Conservation (phyloP, 2,113 vertebrate species). For the Suricata suricatta region DNA sequence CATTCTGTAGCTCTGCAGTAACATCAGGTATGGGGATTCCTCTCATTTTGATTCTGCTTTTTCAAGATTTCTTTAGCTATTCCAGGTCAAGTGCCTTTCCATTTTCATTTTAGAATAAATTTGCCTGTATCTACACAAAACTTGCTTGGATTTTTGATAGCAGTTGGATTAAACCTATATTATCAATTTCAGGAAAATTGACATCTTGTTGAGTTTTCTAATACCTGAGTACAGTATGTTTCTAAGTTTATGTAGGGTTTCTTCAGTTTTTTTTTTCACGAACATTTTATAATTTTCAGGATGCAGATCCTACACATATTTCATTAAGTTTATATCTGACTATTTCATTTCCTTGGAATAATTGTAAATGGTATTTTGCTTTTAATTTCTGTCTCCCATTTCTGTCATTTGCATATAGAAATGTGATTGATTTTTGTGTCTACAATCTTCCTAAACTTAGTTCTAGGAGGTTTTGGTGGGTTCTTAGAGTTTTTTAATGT, state of each 20-base stretch:
- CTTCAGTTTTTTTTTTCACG: not conserved
- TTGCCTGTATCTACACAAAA: not conserved
- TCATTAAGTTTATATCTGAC: not conserved
- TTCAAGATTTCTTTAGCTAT: conserved; percentile 9
- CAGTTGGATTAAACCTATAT: not conserved
- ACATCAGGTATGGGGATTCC: not conserved
- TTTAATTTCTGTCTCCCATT: not conserved
- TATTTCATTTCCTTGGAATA: not conserved
- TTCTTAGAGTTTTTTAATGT: not conserved
- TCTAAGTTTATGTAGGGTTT: not conserved
- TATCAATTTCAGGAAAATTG: not conserved
- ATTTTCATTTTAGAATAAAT: conserved; percentile 34
- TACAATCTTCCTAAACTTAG: not conserved
- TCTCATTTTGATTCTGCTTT: not conserved
- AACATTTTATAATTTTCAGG: not conserved
- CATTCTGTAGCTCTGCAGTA: not conserved
- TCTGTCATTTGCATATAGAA: conserved; percentile 7
- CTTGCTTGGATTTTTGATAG: not conserved
- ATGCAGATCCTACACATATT: not conserved
- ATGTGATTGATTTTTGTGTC: not conserved
- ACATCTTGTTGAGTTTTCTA: not conserved
- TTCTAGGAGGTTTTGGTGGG: not conserved
- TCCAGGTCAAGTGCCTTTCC: not conserved
- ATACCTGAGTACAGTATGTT: not conserved
- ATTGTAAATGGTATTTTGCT: not conserved